Percentiles rank a stretch among this genome's conserved stretches.
phyloP scores from a whole-genome alignment of 2,113 vertebrate genomes.

The Pangasianodon hypophthalmus region DNA sequence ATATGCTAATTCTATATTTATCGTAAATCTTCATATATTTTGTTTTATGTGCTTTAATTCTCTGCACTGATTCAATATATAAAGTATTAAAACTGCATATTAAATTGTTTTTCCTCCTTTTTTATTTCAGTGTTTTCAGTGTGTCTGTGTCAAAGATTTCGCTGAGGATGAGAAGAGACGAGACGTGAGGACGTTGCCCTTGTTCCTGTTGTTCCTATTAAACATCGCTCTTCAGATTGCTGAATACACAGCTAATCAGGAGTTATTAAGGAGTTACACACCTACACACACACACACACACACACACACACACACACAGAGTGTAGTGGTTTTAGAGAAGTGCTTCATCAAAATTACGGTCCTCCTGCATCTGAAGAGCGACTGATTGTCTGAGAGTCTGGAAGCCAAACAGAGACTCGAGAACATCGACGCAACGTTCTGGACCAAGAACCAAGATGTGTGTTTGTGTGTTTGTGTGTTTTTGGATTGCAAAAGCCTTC shows the following conservation, averaged over 20 bases:
- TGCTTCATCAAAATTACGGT: slow-evolving; percentile 24
- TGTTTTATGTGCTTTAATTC: background rate
- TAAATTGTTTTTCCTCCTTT: background rate
- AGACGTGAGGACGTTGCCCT: background rate
- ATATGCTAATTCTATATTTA: background rate
- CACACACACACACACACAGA: background rate
- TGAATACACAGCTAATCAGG: slow-evolving; percentile 11
- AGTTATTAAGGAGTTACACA: slow-evolving; percentile 16
- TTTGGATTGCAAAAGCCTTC: background rate
- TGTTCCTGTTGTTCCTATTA: background rate
- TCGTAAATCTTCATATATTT: background rate
- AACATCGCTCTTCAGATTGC: background rate
- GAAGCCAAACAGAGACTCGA: background rate
- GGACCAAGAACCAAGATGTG: background rate
- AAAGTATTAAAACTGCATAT: background rate
- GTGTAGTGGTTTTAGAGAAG: background rate
- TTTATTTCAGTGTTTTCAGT: background rate
- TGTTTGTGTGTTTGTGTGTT: background rate
- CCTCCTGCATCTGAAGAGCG: slow-evolving; percentile 31
- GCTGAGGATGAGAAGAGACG: background rate
- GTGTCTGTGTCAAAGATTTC: background rate
- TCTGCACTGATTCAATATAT: background rate
- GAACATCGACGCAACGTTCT: background rate
- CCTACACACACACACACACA: background rate
- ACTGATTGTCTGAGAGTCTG: slow-evolving; percentile 16